Percentiles rank a stretch among this genome's conserved stretches.
Conservation (phyloP, 2,797 vertebrate species). For the Ctenopoma multispine region DNA sequence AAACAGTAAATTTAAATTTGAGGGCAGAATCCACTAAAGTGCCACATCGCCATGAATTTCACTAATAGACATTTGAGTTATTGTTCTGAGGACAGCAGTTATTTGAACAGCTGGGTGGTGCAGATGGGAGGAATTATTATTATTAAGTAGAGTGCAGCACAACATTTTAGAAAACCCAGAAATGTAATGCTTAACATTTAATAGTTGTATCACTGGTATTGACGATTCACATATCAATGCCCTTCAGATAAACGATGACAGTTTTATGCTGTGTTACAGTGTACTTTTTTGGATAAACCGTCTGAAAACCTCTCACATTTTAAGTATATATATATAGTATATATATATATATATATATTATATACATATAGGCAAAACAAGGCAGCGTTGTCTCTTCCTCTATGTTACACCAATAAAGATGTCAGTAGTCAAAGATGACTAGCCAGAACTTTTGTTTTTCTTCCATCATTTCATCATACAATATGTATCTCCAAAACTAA, state of each 20-base stretch:
- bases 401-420: neutral
- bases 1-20: too few species aligned
- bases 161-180: constrained; percentile 9
- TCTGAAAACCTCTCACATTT: constrained; percentile 1
- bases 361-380: too few species aligned
- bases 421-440: neutral
- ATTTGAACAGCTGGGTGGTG: too few species aligned
- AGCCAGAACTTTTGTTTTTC: neutral
- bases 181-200: constrained; percentile 17
- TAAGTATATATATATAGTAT: too few species aligned
- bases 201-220: constrained; percentile 19
- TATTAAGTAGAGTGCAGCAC: neutral
- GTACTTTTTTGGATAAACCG: constrained; percentile 1
- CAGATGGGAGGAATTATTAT: neutral
- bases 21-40: neutral
- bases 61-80: neutral
- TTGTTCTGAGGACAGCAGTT: neutral
- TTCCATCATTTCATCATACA: neutral
- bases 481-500: neutral
- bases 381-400: neutral
- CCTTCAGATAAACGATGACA: constrained; percentile 12
- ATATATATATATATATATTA: too few species aligned
- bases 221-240: constrained; percentile 26
- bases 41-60: too few species aligned
- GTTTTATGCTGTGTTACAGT: neutral